Conservation (phyloP, 2,888 invertebrate genomes). For the Leptinotarsa rubiginosa region DNA sequence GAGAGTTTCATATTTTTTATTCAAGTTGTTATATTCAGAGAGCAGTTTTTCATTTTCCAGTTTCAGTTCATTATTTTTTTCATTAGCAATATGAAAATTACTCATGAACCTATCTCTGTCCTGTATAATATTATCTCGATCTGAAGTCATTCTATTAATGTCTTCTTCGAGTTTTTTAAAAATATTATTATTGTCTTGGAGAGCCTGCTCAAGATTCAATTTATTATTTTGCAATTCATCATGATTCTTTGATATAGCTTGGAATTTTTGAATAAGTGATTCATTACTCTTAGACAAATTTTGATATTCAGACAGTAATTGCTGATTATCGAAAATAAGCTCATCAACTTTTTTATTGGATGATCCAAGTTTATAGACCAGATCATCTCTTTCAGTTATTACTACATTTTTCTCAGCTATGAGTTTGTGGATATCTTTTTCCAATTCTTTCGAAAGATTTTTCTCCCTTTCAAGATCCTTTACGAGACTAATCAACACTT, state of each 20-base stretch:
- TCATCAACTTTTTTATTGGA: slow-evolving; percentile 20
- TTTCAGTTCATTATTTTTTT: not conserved
- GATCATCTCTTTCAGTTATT: slow-evolving; percentile 20
- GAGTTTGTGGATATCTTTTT: slow-evolving; percentile 21
- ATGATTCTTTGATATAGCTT: not conserved
- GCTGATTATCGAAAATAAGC: not conserved
- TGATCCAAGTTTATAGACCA: slow-evolving; percentile 20
- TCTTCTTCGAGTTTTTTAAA: slow-evolving; percentile 3
- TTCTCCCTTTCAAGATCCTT: slow-evolving; percentile 4
- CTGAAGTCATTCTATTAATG: slow-evolving; percentile 9
- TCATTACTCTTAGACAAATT: not conserved
- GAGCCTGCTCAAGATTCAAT: slow-evolving; percentile 26
- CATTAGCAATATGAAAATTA: not conserved
- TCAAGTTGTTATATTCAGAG: not conserved
- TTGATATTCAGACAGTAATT: slow-evolving; percentile 5
- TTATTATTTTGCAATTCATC: slow-evolving; percentile 4
- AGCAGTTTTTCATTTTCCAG: slow-evolving; percentile 9
- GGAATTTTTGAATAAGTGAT: not conserved
- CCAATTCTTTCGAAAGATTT: not conserved
- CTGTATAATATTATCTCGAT: slow-evolving; percentile 4
- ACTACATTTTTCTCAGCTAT: slow-evolving; percentile 13
- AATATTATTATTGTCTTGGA: slow-evolving; percentile 26
- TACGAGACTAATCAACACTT: not conserved
- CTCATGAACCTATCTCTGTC: slow-evolving; percentile 2
- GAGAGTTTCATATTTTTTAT: slow-evolving; percentile 2